These are phyloP conservation scores for Graptemys geographica DNA, from an alignment of 2,797 vertebrate genomes.

Conservation along the genomic window DNA sequence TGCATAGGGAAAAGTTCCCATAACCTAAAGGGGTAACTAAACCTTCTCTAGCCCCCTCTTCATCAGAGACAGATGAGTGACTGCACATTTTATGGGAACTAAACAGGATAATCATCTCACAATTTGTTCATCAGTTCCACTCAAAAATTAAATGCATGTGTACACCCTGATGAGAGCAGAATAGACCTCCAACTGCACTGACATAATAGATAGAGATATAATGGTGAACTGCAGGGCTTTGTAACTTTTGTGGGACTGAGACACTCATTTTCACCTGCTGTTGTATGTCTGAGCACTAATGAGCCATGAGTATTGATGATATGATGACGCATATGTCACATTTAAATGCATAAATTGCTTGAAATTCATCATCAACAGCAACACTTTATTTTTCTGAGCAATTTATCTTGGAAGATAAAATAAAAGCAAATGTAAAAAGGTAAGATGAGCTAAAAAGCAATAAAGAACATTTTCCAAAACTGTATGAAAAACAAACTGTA, in stretches of 20 bases:
- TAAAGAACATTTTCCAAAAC: fast-evolving
- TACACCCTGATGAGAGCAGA: neutral
- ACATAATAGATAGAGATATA: neutral
- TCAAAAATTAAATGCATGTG: conserved; percentile 4
- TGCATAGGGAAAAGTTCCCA: neutral
- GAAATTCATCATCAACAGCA: conserved; percentile 5
- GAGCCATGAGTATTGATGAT: neutral
- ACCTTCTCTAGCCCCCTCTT: neutral
- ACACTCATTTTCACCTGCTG: conserved; percentile 31
- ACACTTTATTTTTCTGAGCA: neutral
- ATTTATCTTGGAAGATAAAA: neutral
- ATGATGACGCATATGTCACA: neutral
- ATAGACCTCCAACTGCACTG: conserved; percentile 31
- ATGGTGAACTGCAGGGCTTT: neutral
- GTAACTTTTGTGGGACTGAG: neutral
- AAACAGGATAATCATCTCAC: conserved; percentile 23
- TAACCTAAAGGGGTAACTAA: conserved; percentile 6
- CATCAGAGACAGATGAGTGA: neutral
- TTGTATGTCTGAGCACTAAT: neutral
- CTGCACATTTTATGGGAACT: neutral
- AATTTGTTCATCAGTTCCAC: neutral
- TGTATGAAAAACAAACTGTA: neutral
- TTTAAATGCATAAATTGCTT: neutral
- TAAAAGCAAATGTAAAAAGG: neutral
- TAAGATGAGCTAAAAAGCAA: neutral